Base-by-base conservation (phyloP, 2,888 invertebrate genomes). In the Leucophenga maculata region DNA sequence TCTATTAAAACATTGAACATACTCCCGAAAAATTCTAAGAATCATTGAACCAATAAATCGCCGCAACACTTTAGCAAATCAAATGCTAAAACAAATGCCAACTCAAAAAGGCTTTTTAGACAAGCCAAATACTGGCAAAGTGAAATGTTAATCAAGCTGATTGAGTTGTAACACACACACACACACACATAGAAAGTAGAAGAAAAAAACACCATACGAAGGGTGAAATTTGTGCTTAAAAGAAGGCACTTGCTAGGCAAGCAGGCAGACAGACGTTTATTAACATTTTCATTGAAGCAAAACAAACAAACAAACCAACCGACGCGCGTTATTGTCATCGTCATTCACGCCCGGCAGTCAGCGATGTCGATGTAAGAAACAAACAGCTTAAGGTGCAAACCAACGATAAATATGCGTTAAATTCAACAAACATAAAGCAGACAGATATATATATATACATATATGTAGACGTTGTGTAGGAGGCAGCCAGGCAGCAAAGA, bases 81-180 rank as follows among this genome's bases (percentile, higher is more conserved):
- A 48, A 64, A 64, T 64, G 46, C 48, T 39, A 32, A 64, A 64
- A 46, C 62, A 64, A 64, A 64, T 64, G 46, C 26, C 62, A 48
- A 64, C 26, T 64, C 26, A 26, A n/a, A 64, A 39, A 48, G 48
- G 46, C 46, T 46, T 64, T 60, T 46, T 26, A 26, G 44, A 18
- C 60, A 39, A 26, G 44, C 20, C 60, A 39, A 60, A 39, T 18
- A 16, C 18, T 9, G 9, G 18, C 60, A 39, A 83, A 80, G 83
- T 78, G 75, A 82, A 80, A 80, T 83, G 83, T 80, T 80, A 80
- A 80, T 80, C 80, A 80, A 79, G 83, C 83, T 80, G 80, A 80
- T 80, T 80, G 83, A 80, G 83, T 82, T 82, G 83, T 81, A 73
- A 66, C 60, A 22, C 60, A 59, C 57, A 46, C 14, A 60, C 65